Evolutionary conservation across 2,888 invertebrate species (phyloP).

Genomic region (Hirtodrosophila trivittata): DNA sequence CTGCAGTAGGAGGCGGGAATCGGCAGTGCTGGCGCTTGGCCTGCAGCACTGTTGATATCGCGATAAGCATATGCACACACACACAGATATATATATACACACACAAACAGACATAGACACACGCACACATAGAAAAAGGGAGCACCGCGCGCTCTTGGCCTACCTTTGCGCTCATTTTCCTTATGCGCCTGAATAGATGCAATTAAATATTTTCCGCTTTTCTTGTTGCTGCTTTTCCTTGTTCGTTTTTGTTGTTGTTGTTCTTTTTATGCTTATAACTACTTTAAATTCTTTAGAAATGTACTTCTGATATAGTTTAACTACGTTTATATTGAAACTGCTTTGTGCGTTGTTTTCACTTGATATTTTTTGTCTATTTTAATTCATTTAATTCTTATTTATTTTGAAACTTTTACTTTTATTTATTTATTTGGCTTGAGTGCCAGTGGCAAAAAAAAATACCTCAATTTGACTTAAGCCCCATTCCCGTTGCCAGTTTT

Average conservation of each 20-base stretch:
- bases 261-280: background rate
- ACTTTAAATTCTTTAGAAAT: too few relatives aligned
- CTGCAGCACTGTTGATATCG: constrained; percentile 49
- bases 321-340: too few relatives aligned
- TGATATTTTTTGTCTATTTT: background rate
- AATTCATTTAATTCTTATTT: constrained; percentile 1
- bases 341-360: constrained; percentile 17
- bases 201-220: constrained; percentile 47
- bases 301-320: too few relatives aligned
- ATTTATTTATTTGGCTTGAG: constrained; percentile 1
- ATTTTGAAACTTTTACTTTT: constrained; percentile 3
- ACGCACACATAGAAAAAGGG: background rate
- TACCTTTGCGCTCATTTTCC: constrained; percentile 77
- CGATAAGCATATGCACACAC: constrained; percentile 20
- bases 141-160: constrained; percentile 46
- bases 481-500: constrained; percentile 30
- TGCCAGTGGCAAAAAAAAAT: constrained; percentile 11
- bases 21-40: constrained; percentile 2
- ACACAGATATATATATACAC: constrained; percentile 8
- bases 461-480: constrained; percentile 14
- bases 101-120: constrained; percentile 12
- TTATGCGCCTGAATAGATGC: constrained; percentile 73
- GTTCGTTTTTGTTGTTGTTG: constrained; percentile 4
- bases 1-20: background rate
- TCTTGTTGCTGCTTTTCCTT: constrained; percentile 21